Evolutionary conservation across 2,797 vertebrate genomes (phyloP), one percentile per base, ranked within the genome.

Genomic region (Manis pentadactyla): DNA sequence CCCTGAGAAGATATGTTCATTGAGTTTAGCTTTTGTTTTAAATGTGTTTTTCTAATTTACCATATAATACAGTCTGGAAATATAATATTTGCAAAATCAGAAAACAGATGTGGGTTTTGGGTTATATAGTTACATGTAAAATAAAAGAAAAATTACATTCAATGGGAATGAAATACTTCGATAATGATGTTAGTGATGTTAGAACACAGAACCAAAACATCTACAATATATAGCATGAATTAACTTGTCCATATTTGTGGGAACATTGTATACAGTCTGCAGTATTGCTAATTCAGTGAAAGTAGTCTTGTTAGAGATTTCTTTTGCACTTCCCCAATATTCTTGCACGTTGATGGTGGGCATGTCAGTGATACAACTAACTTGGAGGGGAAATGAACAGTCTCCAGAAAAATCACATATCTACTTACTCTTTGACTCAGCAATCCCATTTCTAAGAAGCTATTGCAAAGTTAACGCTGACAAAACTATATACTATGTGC

Each of bases 11-110:
- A 46, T 78, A 29, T 37, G 19, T 42, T 93, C 71, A 64, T 90
- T 93, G 87, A 71, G 25, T 79, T 95, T 85, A 64, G 29, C 46
- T 93, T 83, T 87, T 71, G 64, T 57, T 84, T 78, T 59, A 90
- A 82, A 89, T 55, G 39, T 59, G 7, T 19, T 69, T 82, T 93
- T 87, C 15, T 63, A 82, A 69, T 78, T 78, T 88, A 27, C 55
- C 69, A 18, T 49, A 34, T 46, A 83, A 49, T 51, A 55, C 6
- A 81, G 37, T 5, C n/a, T 61, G 27, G 27, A 87, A 93, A 82
- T 91, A 84, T 25, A 68, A 17, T 71, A 42, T 39, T 27, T 39
- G 2, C 51, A 55, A 87, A 63, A 66, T 51, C 10, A 82, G 37
- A 89, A 77, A 83, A 63, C 61, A 74, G 18, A 86, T 64, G 27